Conservation (phyloP, 2,113 vertebrate species). For the Nothocercus julius region DNA sequence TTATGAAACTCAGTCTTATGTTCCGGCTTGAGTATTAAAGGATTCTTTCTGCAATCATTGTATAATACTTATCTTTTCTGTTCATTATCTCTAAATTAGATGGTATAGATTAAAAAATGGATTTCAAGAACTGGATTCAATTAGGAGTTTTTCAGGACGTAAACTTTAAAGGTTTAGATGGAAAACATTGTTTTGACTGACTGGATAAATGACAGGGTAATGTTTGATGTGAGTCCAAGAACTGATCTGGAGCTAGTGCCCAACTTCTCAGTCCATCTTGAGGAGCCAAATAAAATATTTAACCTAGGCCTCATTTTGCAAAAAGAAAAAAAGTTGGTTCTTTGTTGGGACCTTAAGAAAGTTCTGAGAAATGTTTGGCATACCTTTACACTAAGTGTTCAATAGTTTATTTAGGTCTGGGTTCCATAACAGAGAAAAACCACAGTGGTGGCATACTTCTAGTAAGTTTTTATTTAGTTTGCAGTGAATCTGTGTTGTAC, state of each 20-base stretch:
- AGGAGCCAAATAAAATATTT: slow-evolving; percentile 91
- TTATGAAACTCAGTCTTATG: slow-evolving; percentile 59
- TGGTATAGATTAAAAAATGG: slow-evolving; percentile 75
- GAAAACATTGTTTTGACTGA: slow-evolving; percentile 89
- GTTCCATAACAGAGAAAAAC: slow-evolving; percentile 74
- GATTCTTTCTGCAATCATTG: slow-evolving; percentile 53
- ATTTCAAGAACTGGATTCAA: slow-evolving; percentile 80
- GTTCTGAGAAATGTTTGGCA: slow-evolving; percentile 81
- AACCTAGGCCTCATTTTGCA: slow-evolving; percentile 81
- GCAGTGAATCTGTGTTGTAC: slow-evolving; percentile 2
- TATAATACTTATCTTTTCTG: slow-evolving; percentile 56
- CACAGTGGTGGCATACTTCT: slow-evolving; percentile 23
- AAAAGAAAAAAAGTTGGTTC: slow-evolving; percentile 70
- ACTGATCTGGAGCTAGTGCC: slow-evolving; percentile 82
- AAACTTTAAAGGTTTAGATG: slow-evolving; percentile 84
- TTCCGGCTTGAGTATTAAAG: slow-evolving; percentile 63
- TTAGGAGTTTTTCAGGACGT: slow-evolving; percentile 83
- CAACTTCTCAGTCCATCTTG: slow-evolving; percentile 75
- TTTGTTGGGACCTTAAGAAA: slow-evolving; percentile 80
- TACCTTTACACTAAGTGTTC: slow-evolving; percentile 82
- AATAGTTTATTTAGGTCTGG: slow-evolving; percentile 78
- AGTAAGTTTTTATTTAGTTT: slow-evolving; percentile 68
- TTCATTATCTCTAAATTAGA: slow-evolving; percentile 73
- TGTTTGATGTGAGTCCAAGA: slow-evolving; percentile 87
- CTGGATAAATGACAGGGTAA: slow-evolving; percentile 82